Evolutionary conservation across 2,888 invertebrate genomes (phyloP).

Genomic region (Thysanoteuthis rhombus): DNA sequence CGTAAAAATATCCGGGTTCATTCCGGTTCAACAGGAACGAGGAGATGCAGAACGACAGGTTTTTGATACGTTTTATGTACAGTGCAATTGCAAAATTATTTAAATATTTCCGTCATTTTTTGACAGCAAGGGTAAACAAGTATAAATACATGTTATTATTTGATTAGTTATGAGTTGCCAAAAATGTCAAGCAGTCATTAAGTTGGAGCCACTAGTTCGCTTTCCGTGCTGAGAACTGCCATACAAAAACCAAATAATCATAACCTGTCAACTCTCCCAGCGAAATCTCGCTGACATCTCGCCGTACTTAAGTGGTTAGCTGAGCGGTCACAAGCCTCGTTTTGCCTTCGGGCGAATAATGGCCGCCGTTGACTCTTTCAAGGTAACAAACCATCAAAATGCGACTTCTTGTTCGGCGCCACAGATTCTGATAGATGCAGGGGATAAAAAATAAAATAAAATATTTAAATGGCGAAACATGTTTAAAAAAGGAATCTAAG

Average conservation of each 20-base stretch:
- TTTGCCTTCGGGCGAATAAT: not conserved
- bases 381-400: not conserved
- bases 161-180: too few species aligned
- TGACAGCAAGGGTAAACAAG: too few species aligned
- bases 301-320: not conserved
- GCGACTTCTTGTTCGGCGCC: not conserved
- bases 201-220: not conserved
- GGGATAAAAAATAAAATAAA: not conserved
- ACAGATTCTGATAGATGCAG: not conserved
- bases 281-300: not conserved
- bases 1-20: too few species aligned
- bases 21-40: too few species aligned
- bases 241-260: not conserved
- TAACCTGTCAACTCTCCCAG: not conserved
- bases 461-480: not conserved
- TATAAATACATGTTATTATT: too few species aligned
- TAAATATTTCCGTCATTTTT: too few species aligned
- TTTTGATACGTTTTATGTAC: too few species aligned
- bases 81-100: too few species aligned
- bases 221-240: not conserved
- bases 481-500: not conserved
- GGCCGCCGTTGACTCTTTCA: not conserved
- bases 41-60: too few species aligned
- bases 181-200: not conserved
- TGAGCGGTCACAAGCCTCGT: not conserved